Evolutionary conservation across 92 coral and sea anemone species (phyloP).

Genomic region (Porites rus): DNA sequence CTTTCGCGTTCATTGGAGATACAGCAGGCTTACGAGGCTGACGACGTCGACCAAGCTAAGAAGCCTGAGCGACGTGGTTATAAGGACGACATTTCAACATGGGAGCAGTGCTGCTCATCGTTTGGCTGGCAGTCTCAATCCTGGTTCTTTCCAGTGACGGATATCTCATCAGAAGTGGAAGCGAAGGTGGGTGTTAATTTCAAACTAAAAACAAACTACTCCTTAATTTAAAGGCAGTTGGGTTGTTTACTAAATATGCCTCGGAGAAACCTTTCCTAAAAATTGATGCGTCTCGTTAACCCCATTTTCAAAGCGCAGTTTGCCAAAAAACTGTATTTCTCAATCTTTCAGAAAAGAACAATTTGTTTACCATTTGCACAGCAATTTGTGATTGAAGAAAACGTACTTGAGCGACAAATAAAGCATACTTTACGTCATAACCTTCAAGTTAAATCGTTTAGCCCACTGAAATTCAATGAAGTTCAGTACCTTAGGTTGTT

Average conservation of each 20-base stretch:
- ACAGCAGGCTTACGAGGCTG: background rate
- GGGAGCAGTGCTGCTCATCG: background rate
- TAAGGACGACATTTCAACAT: background rate
- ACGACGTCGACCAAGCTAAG: background rate
- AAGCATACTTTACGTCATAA: too few relatives aligned
- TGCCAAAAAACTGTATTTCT: too few relatives aligned
- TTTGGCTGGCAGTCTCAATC: background rate
- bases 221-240: too few relatives aligned
- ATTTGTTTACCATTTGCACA: too few relatives aligned
- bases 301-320: too few relatives aligned
- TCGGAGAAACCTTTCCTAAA: too few relatives aligned
- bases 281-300: too few relatives aligned
- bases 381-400: too few relatives aligned
- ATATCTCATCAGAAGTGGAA: background rate
- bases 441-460: too few relatives aligned
- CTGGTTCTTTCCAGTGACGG: background rate
- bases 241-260: too few relatives aligned
- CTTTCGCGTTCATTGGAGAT: background rate
- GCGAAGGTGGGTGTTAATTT: slow-evolving; percentile 7
- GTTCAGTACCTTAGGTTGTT: background rate
- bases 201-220: background rate
- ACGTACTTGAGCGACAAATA: too few relatives aligned
- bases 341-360: too few relatives aligned
- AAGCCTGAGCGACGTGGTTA: background rate
- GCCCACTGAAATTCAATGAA: background rate